phyloP scores from a whole-genome alignment of 2,113 vertebrate genomes.

The Nesoenas mayeri region DNA sequence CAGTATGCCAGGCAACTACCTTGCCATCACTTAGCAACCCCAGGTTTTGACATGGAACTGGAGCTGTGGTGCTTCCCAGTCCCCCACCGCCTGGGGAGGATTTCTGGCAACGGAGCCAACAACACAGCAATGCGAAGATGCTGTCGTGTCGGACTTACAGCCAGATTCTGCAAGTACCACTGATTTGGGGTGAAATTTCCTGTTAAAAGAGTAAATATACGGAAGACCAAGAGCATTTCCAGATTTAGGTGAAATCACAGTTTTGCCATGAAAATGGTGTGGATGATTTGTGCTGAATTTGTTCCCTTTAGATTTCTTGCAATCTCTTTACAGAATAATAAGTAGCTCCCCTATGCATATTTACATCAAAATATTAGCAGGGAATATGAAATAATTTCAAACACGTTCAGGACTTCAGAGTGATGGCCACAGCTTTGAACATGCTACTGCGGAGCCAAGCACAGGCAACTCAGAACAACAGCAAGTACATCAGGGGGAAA shows the following conservation, averaged over 20 bases:
- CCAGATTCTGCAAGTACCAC: not conserved
- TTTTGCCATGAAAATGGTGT: not conserved
- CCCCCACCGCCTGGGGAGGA: not conserved
- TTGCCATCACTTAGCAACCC: not conserved
- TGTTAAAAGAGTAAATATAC: not conserved
- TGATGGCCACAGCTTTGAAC: not conserved
- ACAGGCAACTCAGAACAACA: not conserved
- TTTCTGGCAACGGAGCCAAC: rapidly evolving
- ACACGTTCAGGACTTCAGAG: not conserved
- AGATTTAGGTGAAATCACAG: not conserved
- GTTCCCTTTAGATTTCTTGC: not conserved
- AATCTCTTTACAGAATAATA: not conserved
- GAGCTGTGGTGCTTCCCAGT: not conserved
- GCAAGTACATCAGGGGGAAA: not conserved
- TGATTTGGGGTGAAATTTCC: not conserved
- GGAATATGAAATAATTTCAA: not conserved
- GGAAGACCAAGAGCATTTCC: not conserved
- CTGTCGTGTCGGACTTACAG: not conserved
- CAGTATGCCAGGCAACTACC: not conserved
- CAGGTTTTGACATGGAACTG: not conserved
- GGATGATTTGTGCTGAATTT: not conserved
- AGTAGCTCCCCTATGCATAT: not conserved
- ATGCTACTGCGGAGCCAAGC: rapidly evolving
- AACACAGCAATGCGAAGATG: rapidly evolving
- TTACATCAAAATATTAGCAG: not conserved